Evolutionary conservation across 2,888 invertebrate species (phyloP).

Genomic region (Parnassius apollo): DNA sequence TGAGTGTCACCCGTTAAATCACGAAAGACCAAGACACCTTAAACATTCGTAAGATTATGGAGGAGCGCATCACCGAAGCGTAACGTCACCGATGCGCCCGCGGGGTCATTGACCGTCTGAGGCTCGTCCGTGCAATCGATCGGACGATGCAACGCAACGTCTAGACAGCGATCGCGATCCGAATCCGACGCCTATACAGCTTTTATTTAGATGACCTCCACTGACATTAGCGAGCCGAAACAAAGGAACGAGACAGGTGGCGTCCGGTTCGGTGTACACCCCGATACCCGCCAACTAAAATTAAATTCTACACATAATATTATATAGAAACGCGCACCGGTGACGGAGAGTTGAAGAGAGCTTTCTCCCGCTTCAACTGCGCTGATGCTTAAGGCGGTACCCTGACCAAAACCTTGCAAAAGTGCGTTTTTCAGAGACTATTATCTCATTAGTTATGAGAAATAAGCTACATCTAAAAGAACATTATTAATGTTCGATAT

Average conservation of each 20-base stretch:
- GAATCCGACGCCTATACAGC: constrained; percentile 67
- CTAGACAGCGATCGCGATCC: constrained; percentile 75
- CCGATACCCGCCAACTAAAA: constrained; percentile 61
- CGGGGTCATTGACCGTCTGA: constrained; percentile 78
- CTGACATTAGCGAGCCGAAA: constrained; percentile 77
- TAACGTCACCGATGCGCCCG: constrained; percentile 80
- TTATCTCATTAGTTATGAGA: too few species aligned
- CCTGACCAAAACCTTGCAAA: too few species aligned
- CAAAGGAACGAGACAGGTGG: constrained; percentile 77
- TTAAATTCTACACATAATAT: constrained; percentile 56
- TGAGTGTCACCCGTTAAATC: constrained; percentile 13
- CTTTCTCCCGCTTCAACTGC: constrained; percentile 66
- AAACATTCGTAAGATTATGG: constrained; percentile 66
- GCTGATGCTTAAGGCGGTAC: too few species aligned
- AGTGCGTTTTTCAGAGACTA: too few species aligned
- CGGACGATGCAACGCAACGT: constrained; percentile 77
- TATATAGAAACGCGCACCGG: constrained; percentile 45
- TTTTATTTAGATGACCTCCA: constrained; percentile 79
- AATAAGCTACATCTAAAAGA: too few species aligned
- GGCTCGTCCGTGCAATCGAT: constrained; percentile 77
- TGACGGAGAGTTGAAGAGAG: constrained; percentile 51
- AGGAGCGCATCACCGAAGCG: constrained; percentile 77
- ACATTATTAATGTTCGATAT: too few species aligned
- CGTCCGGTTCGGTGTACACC: constrained; percentile 52
- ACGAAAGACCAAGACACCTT: constrained; percentile 41